These are phyloP conservation scores for Acropora tenuis DNA, from an alignment of 64 coral and sea anemone species.

Conservation along the genomic window DNA sequence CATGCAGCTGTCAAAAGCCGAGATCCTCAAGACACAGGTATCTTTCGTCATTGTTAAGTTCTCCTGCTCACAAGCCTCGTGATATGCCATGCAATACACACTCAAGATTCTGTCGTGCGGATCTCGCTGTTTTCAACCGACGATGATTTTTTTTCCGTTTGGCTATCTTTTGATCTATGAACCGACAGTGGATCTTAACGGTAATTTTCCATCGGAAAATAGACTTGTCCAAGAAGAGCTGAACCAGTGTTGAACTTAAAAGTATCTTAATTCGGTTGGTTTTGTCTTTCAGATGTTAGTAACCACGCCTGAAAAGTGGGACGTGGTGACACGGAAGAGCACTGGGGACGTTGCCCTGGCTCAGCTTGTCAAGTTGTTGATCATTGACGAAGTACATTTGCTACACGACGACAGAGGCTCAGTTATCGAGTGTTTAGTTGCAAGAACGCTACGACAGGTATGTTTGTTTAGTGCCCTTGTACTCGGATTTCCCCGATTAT, in stretches of 20 bases:
- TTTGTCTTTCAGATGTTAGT: slow-evolving; percentile 77
- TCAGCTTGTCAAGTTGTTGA: slow-evolving; percentile 94
- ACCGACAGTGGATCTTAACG: no score
- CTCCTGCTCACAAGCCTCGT: no score
- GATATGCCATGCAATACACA: no score
- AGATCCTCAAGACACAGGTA: slow-evolving; percentile 98
- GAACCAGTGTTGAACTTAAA: neutral
- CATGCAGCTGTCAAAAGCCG: slow-evolving; percentile 95
- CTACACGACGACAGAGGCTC: slow-evolving; percentile 94
- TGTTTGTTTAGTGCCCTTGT: neutral
- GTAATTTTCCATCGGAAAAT: no score
- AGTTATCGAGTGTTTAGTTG: slow-evolving; percentile 96
- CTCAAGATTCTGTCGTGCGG: no score
- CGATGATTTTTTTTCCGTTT: no score
- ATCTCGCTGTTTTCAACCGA: no score
- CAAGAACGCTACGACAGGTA: slow-evolving; percentile 92
- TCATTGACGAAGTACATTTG: slow-evolving; percentile 97
- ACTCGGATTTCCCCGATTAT: no score
- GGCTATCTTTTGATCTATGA: no score
- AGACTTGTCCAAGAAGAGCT: no score
- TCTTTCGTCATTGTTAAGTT: no score
- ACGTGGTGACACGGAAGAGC: slow-evolving; percentile 95
- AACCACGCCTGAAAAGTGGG: slow-evolving; percentile 98
- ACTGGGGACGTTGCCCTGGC: slow-evolving; percentile 90
- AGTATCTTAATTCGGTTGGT: no score